Conservation (phyloP, 2,888 invertebrate species). For the Lamproptera curius region DNA sequence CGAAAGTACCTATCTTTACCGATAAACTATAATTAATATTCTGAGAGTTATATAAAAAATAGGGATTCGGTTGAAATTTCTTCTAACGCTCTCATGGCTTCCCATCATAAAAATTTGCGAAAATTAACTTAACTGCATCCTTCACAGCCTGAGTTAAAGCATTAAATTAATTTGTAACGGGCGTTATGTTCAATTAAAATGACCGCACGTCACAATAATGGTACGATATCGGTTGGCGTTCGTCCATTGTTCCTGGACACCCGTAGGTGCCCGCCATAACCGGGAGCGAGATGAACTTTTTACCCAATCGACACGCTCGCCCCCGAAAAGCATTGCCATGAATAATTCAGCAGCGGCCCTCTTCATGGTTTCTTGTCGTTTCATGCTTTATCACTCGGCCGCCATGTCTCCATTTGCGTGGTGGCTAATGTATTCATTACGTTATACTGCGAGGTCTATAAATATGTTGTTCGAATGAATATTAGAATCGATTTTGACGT, state of each 20-base stretch:
- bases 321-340: slow-evolving; percentile 25
- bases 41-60: no score
- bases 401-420: background rate
- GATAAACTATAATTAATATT: no score
- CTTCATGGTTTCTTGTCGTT: slow-evolving; percentile 20
- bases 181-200: slow-evolving; percentile 5
- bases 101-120: no score
- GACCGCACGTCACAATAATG: slow-evolving; percentile 6
- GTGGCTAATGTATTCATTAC: background rate
- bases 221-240: slow-evolving; percentile 6
- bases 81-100: no score
- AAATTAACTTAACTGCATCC: no score
- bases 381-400: slow-evolving; percentile 21
- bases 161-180: no score
- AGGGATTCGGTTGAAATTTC: no score
- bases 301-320: slow-evolving; percentile 29
- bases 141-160: no score
- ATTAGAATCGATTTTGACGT: no score
- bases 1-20: no score
- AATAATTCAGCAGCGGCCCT: slow-evolving; percentile 18
- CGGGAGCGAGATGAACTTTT: slow-evolving; percentile 22
- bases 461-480: no score
- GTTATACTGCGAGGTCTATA: no score
- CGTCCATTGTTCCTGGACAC: slow-evolving; percentile 2
- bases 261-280: slow-evolving; percentile 4